A percentile compares a stretch with the other conserved stretches of the same genome.
Evolutionary conservation across 2,888 invertebrate species (phyloP).

Genomic region (Bellardia pandia): DNA sequence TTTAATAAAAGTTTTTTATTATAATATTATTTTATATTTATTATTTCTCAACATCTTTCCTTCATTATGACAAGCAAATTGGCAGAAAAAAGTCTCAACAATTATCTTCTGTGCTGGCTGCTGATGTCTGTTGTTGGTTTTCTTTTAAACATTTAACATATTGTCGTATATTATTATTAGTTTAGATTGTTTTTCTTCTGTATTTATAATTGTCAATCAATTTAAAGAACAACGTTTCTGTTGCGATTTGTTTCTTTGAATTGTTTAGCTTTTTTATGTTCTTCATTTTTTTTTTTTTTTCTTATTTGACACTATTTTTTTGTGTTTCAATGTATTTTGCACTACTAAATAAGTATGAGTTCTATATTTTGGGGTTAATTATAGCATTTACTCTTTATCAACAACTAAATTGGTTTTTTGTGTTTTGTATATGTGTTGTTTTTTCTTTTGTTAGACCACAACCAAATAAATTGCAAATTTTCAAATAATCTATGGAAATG

Average conservation of each 20-base stretch:
- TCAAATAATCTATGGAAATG: constrained; percentile 67
- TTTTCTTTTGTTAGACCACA: constrained; percentile 50
- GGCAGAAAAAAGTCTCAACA: constrained; percentile 32
- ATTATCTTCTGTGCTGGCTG: constrained; percentile 44
- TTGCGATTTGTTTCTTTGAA: constrained; percentile 2
- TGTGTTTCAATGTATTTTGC: constrained; percentile 45
- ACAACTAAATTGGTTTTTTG: constrained; percentile 45
- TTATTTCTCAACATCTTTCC: constrained; percentile 55
- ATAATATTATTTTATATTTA: constrained; percentile 34
- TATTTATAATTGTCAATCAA: constrained; percentile 65
- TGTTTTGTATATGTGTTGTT: constrained; percentile 15
- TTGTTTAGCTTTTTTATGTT: constrained; percentile 18
- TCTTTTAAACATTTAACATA: constrained; percentile 37
- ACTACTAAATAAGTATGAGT: constrained; percentile 42
- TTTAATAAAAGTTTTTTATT: constrained; percentile 16
- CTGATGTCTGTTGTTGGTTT: constrained; percentile 33
- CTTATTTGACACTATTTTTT: constrained; percentile 46
- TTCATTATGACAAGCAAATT: constrained; percentile 12
- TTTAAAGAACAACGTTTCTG: constrained; percentile 15
- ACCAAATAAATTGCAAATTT: constrained; percentile 68
- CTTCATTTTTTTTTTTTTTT: constrained; percentile 35
- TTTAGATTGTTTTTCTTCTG: constrained; percentile 34
- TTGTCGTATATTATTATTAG: constrained; percentile 37
- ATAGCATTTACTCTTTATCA: constrained; percentile 68
- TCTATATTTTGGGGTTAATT: constrained; percentile 69